Percentiles rank a stretch among this genome's conserved stretches.
Evolutionary conservation across 53 echinoderm and acorn worm species (phyloP).

Genomic region (Temnopleurus reevesii): DNA sequence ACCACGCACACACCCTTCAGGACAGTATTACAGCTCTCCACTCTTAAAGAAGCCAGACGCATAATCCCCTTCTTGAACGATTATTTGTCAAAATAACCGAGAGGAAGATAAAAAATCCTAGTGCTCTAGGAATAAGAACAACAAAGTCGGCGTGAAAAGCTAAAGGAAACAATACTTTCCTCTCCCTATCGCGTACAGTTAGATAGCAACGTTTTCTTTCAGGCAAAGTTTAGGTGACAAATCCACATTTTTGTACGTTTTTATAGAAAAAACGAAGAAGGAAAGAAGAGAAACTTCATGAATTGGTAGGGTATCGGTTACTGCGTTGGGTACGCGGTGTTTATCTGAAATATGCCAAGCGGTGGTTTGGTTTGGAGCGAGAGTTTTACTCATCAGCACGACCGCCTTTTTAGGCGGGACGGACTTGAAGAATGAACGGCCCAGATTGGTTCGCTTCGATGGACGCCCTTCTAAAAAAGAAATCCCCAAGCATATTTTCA

Average conservation of each 20-base stretch:
- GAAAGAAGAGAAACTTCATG: conserved; percentile 31
- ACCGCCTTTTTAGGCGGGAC: conserved; percentile 18
- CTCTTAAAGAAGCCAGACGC: conserved; percentile 51
- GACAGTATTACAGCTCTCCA: conserved; percentile 58
- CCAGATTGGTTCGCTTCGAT: neutral
- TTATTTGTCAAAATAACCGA: conserved; percentile 65
- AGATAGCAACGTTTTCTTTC: conserved; percentile 59
- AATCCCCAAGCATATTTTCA: neutral
- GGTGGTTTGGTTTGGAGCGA: conserved; percentile 29
- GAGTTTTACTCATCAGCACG: conserved; percentile 47
- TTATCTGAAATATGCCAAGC: conserved; percentile 44
- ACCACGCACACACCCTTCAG: conserved; percentile 49
- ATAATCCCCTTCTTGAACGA: conserved; percentile 65
- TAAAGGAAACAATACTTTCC: conserved; percentile 48
- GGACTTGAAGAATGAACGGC: neutral
- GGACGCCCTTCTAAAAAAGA: neutral
- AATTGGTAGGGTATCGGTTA: conserved; percentile 58
- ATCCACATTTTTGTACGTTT: conserved; percentile 56
- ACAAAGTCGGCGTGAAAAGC: conserved; percentile 56
- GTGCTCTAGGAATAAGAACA: conserved; percentile 56
- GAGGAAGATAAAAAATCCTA: conserved; percentile 58
- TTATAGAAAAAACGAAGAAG: neutral
- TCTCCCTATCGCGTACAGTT: conserved; percentile 54
- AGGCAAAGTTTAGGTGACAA: conserved; percentile 63
- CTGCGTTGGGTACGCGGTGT: conserved; percentile 52